Conservation (phyloP, 2,113 vertebrate genomes). For the Anolis sagrei region DNA sequence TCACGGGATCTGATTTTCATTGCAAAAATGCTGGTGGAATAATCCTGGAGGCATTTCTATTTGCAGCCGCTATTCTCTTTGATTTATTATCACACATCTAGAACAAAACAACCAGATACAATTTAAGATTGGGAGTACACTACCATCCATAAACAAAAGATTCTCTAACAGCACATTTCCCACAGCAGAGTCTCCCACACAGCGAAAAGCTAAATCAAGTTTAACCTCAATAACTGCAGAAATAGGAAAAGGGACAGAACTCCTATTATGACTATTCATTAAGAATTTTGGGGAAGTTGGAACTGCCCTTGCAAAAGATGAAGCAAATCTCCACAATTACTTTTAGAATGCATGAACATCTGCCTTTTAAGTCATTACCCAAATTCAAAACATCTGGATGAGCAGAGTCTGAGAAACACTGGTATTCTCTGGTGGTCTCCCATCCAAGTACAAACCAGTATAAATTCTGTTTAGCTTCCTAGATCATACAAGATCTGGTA, state of each 20-base stretch:
- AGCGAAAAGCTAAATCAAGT: slow-evolving; percentile 58
- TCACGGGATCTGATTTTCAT: neutral
- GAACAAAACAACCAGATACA: neutral
- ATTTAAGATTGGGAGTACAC: neutral
- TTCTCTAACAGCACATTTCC: slow-evolving; percentile 50
- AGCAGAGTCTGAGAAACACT: too few species aligned
- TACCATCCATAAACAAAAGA: neutral
- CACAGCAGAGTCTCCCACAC: neutral
- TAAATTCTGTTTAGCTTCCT: too few species aligned
- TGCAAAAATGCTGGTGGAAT: neutral
- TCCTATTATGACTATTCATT: slow-evolving; percentile 50
- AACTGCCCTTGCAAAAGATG: neutral
- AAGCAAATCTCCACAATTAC: neutral
- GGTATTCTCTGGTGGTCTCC: too few species aligned
- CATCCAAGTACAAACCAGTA: too few species aligned
- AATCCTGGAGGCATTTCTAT: neutral
- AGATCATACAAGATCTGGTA: too few species aligned
- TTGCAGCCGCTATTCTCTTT: neutral
- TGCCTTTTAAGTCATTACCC: neutral
- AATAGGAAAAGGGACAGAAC: slow-evolving; percentile 38
- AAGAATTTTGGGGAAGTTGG: slow-evolving; percentile 57
- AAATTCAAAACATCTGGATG: too few species aligned
- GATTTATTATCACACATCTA: neutral
- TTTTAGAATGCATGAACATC: neutral
- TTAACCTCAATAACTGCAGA: slow-evolving; percentile 33